Conservation (phyloP, 2,888 invertebrate genomes). For the Leptura quadrifasciata region DNA sequence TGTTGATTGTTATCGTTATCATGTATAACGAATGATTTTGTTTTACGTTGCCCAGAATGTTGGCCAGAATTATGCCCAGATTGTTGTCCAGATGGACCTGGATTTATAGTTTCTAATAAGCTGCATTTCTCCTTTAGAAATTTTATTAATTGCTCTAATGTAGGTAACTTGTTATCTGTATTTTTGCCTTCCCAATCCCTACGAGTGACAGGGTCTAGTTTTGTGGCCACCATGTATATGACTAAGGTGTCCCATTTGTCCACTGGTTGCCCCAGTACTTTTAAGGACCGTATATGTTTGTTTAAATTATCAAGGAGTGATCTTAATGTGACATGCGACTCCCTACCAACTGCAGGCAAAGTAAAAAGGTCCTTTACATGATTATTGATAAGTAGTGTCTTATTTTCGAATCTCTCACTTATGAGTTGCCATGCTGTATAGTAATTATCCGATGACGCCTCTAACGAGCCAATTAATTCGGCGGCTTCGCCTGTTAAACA, state of each 20-base stretch:
- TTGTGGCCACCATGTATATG: slow-evolving; percentile 20
- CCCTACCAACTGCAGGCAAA: slow-evolving; percentile 10
- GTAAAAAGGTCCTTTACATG: slow-evolving; percentile 21
- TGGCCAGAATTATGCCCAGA: no score
- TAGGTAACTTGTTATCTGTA: not conserved
- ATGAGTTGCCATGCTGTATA: slow-evolving; percentile 27
- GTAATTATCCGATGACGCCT: slow-evolving; percentile 16
- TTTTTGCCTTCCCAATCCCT: slow-evolving; percentile 26
- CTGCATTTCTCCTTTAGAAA: slow-evolving; percentile 16
- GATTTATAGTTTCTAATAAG: slow-evolving; percentile 18
- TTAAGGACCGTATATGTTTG: slow-evolving; percentile 14
- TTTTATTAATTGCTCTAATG: not conserved
- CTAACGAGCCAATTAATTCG: slow-evolving; percentile 6
- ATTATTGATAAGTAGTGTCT: not conserved
- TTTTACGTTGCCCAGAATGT: slow-evolving; percentile 1
- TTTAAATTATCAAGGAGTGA: slow-evolving; percentile 17
- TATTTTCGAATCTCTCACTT: slow-evolving; percentile 15
- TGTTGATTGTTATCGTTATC: not conserved
- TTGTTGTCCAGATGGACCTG: not conserved
- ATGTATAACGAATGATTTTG: not conserved
- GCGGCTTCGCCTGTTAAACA: slow-evolving; percentile 15
- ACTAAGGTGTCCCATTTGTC: slow-evolving; percentile 18
- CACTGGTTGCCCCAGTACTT: slow-evolving; percentile 18
- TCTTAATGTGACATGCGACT: slow-evolving; percentile 7
- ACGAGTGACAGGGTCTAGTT: slow-evolving; percentile 17